A percentile compares a stretch with the other conserved stretches of the same genome.
These are phyloP conservation scores for Aporrectodea caliginosa DNA, from an alignment of 1,140 invertebrate species.

Conservation along the genomic window DNA sequence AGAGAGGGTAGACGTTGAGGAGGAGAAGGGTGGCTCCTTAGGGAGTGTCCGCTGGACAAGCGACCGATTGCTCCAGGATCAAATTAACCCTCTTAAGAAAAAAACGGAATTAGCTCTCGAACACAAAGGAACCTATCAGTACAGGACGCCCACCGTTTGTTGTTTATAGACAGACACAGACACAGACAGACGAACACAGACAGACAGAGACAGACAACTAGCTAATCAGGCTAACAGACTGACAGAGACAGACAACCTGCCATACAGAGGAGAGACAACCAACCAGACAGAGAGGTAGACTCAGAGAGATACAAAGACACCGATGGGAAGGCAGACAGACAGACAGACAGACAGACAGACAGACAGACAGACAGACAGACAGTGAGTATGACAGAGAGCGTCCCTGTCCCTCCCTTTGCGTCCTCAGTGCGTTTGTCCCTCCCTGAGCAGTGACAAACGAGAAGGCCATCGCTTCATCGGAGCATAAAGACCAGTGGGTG, in stretches of 20 bases:
- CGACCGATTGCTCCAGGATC: neutral
- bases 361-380: conserved; percentile 1
- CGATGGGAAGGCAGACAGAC: neutral
- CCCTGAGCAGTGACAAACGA: too few species aligned
- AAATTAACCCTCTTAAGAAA: neutral
- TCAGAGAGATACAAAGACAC: neutral
- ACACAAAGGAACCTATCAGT: neutral
- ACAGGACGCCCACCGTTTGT: too few species aligned
- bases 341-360: conserved; percentile 1
- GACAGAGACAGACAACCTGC: neutral
- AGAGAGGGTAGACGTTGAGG: neutral
- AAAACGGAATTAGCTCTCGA: neutral
- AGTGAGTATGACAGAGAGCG: neutral
- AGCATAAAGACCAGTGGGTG: too few species aligned
- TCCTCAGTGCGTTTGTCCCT: too few species aligned
- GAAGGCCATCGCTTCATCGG: too few species aligned
- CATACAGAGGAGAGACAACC: neutral
- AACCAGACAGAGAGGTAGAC: neutral
- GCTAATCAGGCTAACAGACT: neutral
- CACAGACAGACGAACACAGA: neutral
- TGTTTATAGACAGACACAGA: neutral
- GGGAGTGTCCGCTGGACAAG: neutral
- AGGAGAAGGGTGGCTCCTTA: neutral
- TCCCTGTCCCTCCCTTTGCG: too few species aligned
- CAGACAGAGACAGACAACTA: neutral